Evolutionary conservation across 1,140 invertebrate species (phyloP), one percentile per base, ranked within the genome.

Genomic region (Sitobion miscanthi): DNA sequence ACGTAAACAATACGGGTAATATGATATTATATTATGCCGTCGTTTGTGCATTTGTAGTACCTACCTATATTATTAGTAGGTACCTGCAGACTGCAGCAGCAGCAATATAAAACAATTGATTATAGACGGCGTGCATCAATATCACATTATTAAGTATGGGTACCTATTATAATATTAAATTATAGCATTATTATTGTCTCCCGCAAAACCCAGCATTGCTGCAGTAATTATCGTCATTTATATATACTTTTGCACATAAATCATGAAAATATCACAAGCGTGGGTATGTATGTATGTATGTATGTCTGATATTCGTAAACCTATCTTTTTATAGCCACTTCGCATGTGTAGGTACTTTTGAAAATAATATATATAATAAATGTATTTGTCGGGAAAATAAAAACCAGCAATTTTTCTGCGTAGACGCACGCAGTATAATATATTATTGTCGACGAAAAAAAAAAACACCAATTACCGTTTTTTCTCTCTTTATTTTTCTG

Each of bases 401-500:
- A 90, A 45, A 69, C 35, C 38, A 38, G 38, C 88, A 57, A 62
- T 90, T 69, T 90, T 90, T 69, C 52, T 17, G 87, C 47, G 25
- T 52, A 14, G 35, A 89, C 21, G n/a, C 52, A 54, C n/a, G n/a
- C 87, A 35, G 49, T 14, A 47, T 85, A 89, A 89, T 89, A 89
- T 54, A 54, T 89, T 89, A 38, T 52, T 54, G 49, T 38, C 49
- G 45, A 45, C n/a, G 14, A 88, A 87, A 88, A 88, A 35, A 89
- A 88, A 88, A 88, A 88, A 52, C 86, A 88, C 47, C 87, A 89
- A 89, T 89, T 89, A 89, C 49, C n/a, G 49, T 54, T 89, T 89
- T 52, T 11, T 57, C 52, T 9, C 23, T 86, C 38, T 86, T 86
- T 42, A 30, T 7, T 89, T 89, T 85, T 86, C 85, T 38, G 49